Evolutionary conservation across 1,140 invertebrate species (phyloP).

Genomic region (Drosophila fuyamai): DNA sequence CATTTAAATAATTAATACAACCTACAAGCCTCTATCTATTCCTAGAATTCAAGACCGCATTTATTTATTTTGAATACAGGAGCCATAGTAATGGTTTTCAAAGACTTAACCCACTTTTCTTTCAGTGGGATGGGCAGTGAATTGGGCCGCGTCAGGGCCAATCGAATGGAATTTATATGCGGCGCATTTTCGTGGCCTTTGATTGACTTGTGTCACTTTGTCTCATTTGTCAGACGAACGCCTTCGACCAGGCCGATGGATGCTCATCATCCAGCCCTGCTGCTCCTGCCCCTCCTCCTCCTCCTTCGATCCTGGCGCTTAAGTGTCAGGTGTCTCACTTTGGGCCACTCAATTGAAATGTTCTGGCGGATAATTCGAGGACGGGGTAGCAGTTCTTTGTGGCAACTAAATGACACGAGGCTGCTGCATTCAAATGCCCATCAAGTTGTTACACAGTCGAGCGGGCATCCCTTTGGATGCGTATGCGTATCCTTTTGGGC

Average conservation of each 20-base stretch:
- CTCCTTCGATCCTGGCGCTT: conserved; percentile 52
- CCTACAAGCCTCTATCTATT: no score
- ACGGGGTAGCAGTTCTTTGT: conserved; percentile 34
- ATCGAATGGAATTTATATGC: conserved; percentile 76
- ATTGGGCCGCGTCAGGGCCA: conserved; percentile 53
- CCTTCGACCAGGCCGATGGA: conserved; percentile 33
- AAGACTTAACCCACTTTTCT: not conserved
- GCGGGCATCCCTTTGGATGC: conserved; percentile 17
- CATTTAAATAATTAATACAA: no score
- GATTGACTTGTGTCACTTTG: conserved; percentile 84
- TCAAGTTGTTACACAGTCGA: conserved; percentile 74
- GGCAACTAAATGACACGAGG: conserved; percentile 61
- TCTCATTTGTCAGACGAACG: conserved; percentile 84
- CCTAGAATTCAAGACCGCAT: no score
- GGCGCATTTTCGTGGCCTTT: conserved; percentile 69
- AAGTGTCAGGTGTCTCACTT: conserved; percentile 80
- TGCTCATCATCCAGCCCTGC: conserved; percentile 16
- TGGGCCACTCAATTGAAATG: conserved; percentile 72
- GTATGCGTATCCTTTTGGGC: conserved; percentile 68
- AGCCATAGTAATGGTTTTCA: no score
- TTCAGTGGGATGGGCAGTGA: conserved; percentile 50
- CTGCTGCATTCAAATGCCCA: conserved; percentile 75
- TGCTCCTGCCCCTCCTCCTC: not conserved
- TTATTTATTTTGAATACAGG: no score
- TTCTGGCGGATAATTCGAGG: conserved; percentile 42